phyloP scores from a whole-genome alignment of 1,140 invertebrate genomes.

The Drosophila carrolli region DNA sequence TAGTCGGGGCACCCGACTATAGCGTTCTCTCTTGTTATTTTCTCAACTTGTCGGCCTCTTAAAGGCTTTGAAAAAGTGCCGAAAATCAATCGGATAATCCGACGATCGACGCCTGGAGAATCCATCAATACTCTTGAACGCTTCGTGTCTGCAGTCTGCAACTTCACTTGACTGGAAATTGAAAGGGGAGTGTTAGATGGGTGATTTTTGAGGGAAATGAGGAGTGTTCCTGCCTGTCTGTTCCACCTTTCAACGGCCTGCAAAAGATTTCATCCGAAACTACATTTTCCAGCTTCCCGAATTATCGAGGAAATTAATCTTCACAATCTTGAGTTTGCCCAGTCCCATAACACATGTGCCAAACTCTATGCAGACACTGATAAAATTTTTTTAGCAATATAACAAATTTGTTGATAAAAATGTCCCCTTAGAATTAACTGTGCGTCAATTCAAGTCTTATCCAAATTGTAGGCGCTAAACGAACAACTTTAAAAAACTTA shows the following conservation, averaged over 20 bases:
- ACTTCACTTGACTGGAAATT: conserved; percentile 40
- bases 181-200: conserved; percentile 5
- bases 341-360: conserved; percentile 70
- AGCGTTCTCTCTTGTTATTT: conserved; percentile 8
- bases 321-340: conserved; percentile 73
- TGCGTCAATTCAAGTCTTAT: no score
- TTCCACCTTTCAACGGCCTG: conserved; percentile 69
- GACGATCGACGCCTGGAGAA: conserved; percentile 63
- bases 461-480: no score
- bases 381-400: neutral
- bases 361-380: conserved; percentile 42
- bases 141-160: conserved; percentile 34
- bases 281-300: conserved; percentile 44
- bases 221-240: conserved; percentile 30
- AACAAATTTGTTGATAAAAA: no score
- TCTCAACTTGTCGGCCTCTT: conserved; percentile 45
- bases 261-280: conserved; percentile 51
- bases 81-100: conserved; percentile 59
- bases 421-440: no score
- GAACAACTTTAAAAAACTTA: no score
- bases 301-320: conserved; percentile 79
- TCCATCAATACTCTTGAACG: conserved; percentile 60
- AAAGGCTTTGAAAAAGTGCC: conserved; percentile 66
- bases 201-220: neutral
- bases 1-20: no score